Base-by-base conservation (phyloP, 2,113 vertebrate species). In the Bujurquina vittata region DNA sequence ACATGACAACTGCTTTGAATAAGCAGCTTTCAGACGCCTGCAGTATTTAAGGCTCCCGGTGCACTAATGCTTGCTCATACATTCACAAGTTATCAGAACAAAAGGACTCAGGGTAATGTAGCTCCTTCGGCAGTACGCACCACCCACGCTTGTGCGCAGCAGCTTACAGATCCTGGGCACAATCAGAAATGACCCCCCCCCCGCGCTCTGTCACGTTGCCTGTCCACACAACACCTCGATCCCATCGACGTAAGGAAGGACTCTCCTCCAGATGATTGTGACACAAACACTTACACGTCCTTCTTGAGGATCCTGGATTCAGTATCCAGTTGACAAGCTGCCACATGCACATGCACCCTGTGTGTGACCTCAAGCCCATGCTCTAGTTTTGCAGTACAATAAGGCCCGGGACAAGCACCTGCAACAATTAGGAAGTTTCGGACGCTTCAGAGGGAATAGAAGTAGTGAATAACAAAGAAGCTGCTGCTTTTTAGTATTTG, bases 401-500 rank as follows among this genome's bases (percentile, higher is more conserved):
- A 29, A 84, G 40, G 37, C n/a, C 65, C 20, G 29, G 49, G 37
- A 57, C 46, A 31, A n/a, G 15, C 26, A 54, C 26, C 35, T 33
- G 58, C 60, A 56, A 43, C 60, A 57, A 55, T 29, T 33, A 18
- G 26, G 49, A 43, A n/a, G 43, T 62, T 85, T 73, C 29, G 37
- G 43, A 14, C 79, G 40, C 49, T 43, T 76, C 3, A 0, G 37
- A 59, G 20, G 49, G 49, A 63, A 29, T 14, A 60, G 59, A 75
- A 63, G 75, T 26, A 58, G 60, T 46, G 37, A 55, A 79, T 15
- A 74, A 67, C 29, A 80, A 75, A 58, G n/a, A 65, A 43, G 23
- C 49, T 35, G 55, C 20, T 65, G 26, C 57, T 69, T 80, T 72
- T 88, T 17, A 84, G 79, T 80, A 81, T 88, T 92, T 63, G 75